Percentiles rank a stretch among this genome's conserved stretches.
Evolutionary conservation across 1,140 invertebrate species (phyloP).

Genomic region (Zaprionus ornatus): DNA sequence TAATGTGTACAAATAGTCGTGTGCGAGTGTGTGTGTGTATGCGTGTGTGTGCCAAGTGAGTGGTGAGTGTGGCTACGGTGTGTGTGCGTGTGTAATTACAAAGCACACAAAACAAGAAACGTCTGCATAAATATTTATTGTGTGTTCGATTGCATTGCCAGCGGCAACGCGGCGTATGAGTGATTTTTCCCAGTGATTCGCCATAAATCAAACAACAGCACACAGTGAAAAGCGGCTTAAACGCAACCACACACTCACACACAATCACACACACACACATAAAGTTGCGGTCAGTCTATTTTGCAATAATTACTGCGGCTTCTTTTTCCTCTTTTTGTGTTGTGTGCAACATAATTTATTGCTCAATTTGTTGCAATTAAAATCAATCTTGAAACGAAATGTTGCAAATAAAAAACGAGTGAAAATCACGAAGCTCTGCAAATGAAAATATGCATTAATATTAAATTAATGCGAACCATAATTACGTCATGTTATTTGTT

Average conservation of each 20-base stretch:
- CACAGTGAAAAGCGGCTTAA: constrained; percentile 12
- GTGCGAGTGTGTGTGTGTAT: constrained; percentile 1
- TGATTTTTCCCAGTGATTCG: constrained; percentile 59
- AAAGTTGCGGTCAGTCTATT: constrained; percentile 39
- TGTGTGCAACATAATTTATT: constrained; percentile 45
- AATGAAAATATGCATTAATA: background rate
- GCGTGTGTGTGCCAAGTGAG: background rate
- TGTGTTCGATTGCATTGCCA: constrained; percentile 64
- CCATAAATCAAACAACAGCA: constrained; percentile 48
- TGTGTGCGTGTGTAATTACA: constrained; percentile 53
- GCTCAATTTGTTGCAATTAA: constrained; percentile 49
- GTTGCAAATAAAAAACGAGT: constrained; percentile 9
- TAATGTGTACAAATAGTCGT: constrained; percentile 56
- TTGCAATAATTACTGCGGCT: constrained; percentile 38
- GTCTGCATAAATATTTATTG: constrained; percentile 78
- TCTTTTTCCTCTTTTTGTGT: constrained; percentile 9
- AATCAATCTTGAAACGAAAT: constrained; percentile 56
- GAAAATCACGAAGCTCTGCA: background rate
- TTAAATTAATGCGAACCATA: background rate
- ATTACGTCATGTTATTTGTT: constrained; percentile 4
- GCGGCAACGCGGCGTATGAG: constrained; percentile 60
- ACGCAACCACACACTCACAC: constrained; percentile 4
- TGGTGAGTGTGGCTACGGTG: background rate
- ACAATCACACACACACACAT: background rate
- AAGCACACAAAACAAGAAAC: constrained; percentile 44